A percentile compares a stretch with the other conserved stretches of the same genome.
Conservation (phyloP, 2,797 vertebrate species). For the Thaleichthys pacificus region DNA sequence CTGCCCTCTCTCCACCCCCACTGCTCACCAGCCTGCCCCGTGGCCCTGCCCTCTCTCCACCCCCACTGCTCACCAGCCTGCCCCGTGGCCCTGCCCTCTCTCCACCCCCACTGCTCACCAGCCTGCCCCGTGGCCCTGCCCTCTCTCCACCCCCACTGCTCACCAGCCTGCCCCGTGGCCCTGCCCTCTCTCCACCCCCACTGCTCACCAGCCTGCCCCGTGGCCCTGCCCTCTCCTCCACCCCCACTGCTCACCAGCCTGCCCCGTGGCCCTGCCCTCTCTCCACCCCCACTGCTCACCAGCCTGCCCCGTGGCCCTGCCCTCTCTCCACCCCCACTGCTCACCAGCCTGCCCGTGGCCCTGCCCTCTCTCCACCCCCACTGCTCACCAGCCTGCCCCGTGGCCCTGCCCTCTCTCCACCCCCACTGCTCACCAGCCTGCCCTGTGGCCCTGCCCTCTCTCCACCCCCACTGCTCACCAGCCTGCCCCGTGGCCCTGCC, state of each 20-base stretch:
- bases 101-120: slow-evolving; percentile 29
- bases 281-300: not conserved
- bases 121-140: slow-evolving; percentile 28
- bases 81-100: slow-evolving; percentile 6
- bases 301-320: slow-evolving; percentile 23
- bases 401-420: slow-evolving; percentile 18
- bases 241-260: slow-evolving; percentile 6
- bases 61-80: slow-evolving; percentile 13
- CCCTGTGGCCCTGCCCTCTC: slow-evolving; percentile 21
- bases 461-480: not conserved
- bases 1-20: not conserved
- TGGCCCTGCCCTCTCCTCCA: slow-evolving; percentile 19
- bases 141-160: too few species aligned
- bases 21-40: slow-evolving; percentile 18
- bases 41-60: slow-evolving; percentile 18
- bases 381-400: too few species aligned
- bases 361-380: too few species aligned
- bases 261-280: slow-evolving; percentile 22
- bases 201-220: slow-evolving; percentile 23
- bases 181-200: slow-evolving; percentile 14
- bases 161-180: too few species aligned
- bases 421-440: too few species aligned
- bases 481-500: slow-evolving; percentile 28
- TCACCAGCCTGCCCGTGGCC: slow-evolving; percentile 33
- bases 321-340: not conserved